Base-by-base conservation (phyloP, 2,888 invertebrate genomes). In the Polylopha cassiicola region DNA sequence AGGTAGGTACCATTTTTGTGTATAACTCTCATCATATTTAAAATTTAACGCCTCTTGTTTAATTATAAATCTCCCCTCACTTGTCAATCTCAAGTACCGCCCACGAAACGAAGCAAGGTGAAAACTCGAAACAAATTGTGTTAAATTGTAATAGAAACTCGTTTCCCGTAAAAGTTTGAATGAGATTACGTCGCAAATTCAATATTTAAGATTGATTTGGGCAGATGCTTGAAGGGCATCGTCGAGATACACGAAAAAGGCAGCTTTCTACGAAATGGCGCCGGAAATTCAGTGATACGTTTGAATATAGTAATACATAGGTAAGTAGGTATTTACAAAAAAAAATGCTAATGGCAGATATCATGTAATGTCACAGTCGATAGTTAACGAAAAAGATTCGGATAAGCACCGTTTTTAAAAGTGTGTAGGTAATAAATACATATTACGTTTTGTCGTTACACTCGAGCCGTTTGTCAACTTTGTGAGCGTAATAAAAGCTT, bases 181-280 rank as follows among this genome's bases (percentile, higher is more conserved):
- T 74, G 73, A 65, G 76, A 84, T 85, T 84, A 84, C 79, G 72
- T 65, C 54, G 72, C 73, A 82, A 85, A 85, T 84, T 85, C 80
- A 82, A 85, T 85, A 82, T 84, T 81, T 81, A 78, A 81, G 84
- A 85, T 85, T 85, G 85, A 84, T 82, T 82, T 69, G 73, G 73
- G 78, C 82, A 81, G 77, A 78, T 73, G 78, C 55, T 70, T 69
- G 72, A 67, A 70, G 73, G 78, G 75, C 62, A 65, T 53, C 53
- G 48, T 44, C 58, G 48, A 46, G 52, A 51, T 57, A 65, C 49
- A 47, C 48, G 50, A 67, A 69, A 70, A 73, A 70, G 41, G 41
- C 41, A 41, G n/a, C n/a, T n/a, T n/a, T n/a, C n/a, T n/a, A n/a
- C n/a, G n/a, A n/a, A n/a, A n/a, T n/a, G n/a, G n/a, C n/a, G n/a